Base-by-base conservation (phyloP, 2,888 invertebrate species). In the Nudaria mundana region DNA sequence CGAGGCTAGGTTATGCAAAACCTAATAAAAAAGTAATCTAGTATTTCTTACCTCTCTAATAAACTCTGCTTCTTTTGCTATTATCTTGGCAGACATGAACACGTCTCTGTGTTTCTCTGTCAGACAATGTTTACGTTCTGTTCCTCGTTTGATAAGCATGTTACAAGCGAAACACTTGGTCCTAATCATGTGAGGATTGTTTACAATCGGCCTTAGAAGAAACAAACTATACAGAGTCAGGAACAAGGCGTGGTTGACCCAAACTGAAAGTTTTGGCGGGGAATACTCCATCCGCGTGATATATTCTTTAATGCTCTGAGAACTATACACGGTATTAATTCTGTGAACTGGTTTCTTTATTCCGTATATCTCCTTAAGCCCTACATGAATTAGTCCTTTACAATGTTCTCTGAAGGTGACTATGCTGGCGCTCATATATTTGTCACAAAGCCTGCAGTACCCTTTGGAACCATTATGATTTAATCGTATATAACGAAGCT, bases 31-130 rank as follows among this genome's bases (percentile, higher is more conserved):
- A 20, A 20, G 12, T n/a, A n/a, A n/a, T n/a, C n/a, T n/a, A n/a
- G n/a, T n/a, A n/a, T n/a, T 29, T 23, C 49, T 55, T 60, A 82
- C 83, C 70, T 79, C 65, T 66, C 83, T 66, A 6, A 81, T 47
- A 41, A 76, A 73, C 36, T 75, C 73, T 1, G 40, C 37, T 2
- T 56, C 26, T 3, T 48, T 46, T 10, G 47, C 41, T 5, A 74
- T 11, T 2, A 72, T 44, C 44, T 62, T 56, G 10, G 69, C 56
- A 25, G 48, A 47, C n/a, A 63, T 25, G 14, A 78, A 44, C 2
- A 64, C 63, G 0, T 51, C 34, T 22, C 53, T 70, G 48, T 82
- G 82, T 6, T 55, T 44, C 5, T 45, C 35, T 11, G 56, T 56
- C 8, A 48, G 37, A 28, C 63, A 69, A 59, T 83, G 82, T 12